These are phyloP conservation scores for Lepidurus packardi DNA, from an alignment of 1,140 invertebrate species.

Conservation along the genomic window DNA sequence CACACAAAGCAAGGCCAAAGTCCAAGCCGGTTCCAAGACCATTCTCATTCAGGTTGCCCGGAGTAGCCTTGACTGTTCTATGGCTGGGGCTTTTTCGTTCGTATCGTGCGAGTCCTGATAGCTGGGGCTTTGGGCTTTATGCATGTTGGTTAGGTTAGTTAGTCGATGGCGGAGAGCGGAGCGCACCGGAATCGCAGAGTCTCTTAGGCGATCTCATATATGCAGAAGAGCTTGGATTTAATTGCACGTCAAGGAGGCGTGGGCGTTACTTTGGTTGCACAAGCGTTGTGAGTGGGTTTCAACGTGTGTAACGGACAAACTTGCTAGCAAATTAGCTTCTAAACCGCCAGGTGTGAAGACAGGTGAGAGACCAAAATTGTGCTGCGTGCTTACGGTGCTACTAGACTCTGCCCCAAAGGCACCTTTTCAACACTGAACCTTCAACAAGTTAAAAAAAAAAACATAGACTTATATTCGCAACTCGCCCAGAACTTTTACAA, in stretches of 20 bases:
- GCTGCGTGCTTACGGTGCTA: background rate
- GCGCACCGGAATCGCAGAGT: background rate
- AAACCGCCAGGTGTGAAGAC: slow-evolving; percentile 10
- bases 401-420: background rate
- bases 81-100: background rate
- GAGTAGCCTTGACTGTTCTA: slow-evolving; percentile 6
- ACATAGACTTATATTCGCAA: background rate
- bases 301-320: slow-evolving; percentile 6
- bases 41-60: background rate
- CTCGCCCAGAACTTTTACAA: background rate
- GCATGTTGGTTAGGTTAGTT: slow-evolving; percentile 13
- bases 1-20: slow-evolving; percentile 18
- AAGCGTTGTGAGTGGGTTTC: background rate
- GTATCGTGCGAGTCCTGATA: background rate
- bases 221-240: background rate
- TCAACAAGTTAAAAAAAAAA: background rate
- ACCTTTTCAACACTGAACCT: slow-evolving; percentile 15
- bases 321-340: background rate
- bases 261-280: background rate
- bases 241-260: slow-evolving; percentile 7
- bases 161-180: slow-evolving; percentile 1
- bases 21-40: slow-evolving; percentile 7
- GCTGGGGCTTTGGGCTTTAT: background rate
- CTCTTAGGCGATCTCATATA: background rate
- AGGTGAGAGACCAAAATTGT: slow-evolving; percentile 17